Evolutionary conservation across 2,888 invertebrate genomes (phyloP), one percentile per base, ranked within the genome.

Genomic region (Nephrotoma flavescens): DNA sequence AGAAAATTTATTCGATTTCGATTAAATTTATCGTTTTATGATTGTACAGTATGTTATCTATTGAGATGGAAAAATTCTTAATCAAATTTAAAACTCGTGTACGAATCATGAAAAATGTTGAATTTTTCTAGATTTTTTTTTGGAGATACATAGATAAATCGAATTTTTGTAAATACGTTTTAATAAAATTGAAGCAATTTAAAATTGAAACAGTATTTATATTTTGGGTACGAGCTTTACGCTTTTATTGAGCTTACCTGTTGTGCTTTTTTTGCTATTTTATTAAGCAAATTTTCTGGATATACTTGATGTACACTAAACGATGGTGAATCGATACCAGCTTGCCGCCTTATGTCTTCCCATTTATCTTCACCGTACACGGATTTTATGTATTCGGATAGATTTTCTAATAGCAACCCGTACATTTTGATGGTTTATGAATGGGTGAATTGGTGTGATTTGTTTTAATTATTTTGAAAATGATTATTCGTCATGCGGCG

Each of bases 351-450:
- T 88, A 98, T 97, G 90, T 97, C 96, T 89, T 97, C 97, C 98
- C 98, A 99, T 89, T 95, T 94, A 87, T 97, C 97, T 90, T 98
- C 98, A 0, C 99, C 99, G 92, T 98, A 99, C n/a, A 95, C 96
- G 89, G 96, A 94, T 88, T 96, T 96, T 90, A 99, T 96, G 92
- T 95, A 98, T 91, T 97, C 97, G 89, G 97, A 96, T 92, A 99
- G 94, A 90, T 98, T 97, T 92, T 99, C 98, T 89, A 99, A 92
- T 83, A 99, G 94, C 88, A 99, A 93, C 47, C 99, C 99, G 93
- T 99, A 99, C 99, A 99, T 99, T 85, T 41, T 52, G 52, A n/a
- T 52, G 52, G 52, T 15, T n/a, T 52, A 15, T 15, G 5, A 7
- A 11, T 71, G 9, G 31, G 3, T 15, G 15, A 15, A 11, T 2